Base-by-base conservation (phyloP, 2,113 vertebrate species). In the Platycercus adscitus region DNA sequence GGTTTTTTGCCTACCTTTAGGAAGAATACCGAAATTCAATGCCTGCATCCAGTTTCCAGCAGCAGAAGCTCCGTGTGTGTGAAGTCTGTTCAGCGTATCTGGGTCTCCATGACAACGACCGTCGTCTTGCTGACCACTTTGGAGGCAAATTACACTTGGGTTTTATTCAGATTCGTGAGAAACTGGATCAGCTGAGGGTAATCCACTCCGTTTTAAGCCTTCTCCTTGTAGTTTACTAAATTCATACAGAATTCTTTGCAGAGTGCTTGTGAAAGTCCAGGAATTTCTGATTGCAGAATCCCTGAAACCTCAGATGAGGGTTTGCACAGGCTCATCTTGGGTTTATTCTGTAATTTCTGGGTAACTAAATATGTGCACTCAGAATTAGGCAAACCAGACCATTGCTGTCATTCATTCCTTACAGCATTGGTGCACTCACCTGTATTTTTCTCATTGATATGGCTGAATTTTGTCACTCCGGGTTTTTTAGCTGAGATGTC, bases 11-110 rank as follows among this genome's bases (percentile, higher is more conserved):
- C 55, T 24, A 29, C 68, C 31, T 58, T 47, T 64, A 99, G 99
- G 99, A 99, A 91, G 99, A 99, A 96, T 99, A 99, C 97, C 98
- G 99, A 91, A 99, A 99, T 97, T 99, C 99, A 24, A 99, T 99
- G 99, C 99, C 99, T 13, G 99, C 99, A 8, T 99, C 99, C 93
- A 99, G 99, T 94, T 99, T 99, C 96, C 99, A 99, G 83, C 99
- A 99, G 97, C 99, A 99, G 98, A 99, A 99, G 93, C 98, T 99
- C 81, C 98, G 99, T 9, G 99, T 99, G 46, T 99, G 99, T 86
- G 99, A 99, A 96, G 99, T 99, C 79, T 99, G 99, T 81, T 99
- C 99, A 7, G 99, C 99, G 9, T 99, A 99, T 96, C 98, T 99
- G 43, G 99, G 99, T 94, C 99, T 99, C 93, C 99, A 99, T 92